Evolutionary conservation across 2,888 invertebrate genomes (phyloP).

Genomic region (Synergus laeviventris): DNA sequence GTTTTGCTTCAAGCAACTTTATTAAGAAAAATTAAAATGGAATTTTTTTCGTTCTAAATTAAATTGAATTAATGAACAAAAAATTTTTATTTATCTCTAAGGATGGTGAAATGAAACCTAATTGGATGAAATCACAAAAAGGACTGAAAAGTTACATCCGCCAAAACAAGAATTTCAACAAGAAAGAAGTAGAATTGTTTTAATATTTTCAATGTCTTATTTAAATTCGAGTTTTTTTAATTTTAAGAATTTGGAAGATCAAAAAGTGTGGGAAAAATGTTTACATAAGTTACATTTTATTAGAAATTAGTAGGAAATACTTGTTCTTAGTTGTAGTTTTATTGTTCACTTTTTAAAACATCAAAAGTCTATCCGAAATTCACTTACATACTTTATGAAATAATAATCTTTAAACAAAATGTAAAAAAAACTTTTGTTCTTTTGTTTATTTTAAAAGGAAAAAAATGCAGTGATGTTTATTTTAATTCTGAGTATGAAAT

Average conservation of each 20-base stretch:
- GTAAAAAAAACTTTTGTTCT: neutral
- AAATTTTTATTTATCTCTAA: neutral
- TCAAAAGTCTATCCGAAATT: neutral
- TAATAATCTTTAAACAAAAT: neutral
- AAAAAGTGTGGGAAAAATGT: neutral
- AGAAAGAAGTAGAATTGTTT: neutral
- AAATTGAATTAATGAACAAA: neutral
- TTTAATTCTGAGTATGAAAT: neutral
- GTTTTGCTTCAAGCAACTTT: neutral
- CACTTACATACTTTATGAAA: neutral
- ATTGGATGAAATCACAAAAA: neutral
- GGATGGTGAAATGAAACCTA: neutral
- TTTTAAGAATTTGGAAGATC: neutral
- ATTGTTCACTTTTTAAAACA: neutral
- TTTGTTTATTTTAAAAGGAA: neutral
- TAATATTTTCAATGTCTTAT: neutral
- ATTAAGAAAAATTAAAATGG: neutral
- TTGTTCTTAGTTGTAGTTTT: neutral
- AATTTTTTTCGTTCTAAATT: neutral
- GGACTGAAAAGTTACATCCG: neutral
- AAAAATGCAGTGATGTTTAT: neutral
- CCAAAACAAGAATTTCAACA: constrained; percentile 3
- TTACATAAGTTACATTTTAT: neutral
- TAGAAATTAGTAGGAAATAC: neutral
- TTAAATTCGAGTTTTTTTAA: neutral